phyloP scores from a whole-genome alignment of 2,113 vertebrate species.

The Caretta caretta region DNA sequence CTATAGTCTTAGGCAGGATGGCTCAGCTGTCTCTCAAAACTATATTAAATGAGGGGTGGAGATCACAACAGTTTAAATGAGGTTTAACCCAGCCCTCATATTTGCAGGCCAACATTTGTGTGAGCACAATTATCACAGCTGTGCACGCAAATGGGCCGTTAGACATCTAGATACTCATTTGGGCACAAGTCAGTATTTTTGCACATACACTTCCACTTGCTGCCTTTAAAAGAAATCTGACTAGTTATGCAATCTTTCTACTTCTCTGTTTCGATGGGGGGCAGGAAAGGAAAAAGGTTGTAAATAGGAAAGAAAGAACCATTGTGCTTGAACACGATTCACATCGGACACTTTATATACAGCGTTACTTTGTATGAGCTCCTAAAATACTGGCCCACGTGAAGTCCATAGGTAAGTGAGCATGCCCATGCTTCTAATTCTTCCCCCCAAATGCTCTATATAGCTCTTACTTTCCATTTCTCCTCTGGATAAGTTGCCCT shows the following conservation, averaged over 20 bases:
- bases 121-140: background rate
- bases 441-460: background rate
- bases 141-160: background rate
- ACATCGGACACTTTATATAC: fast-evolving
- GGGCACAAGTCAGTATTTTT: background rate
- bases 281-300: background rate
- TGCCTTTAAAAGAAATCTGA: background rate
- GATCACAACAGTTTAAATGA: background rate
- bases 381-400: background rate
- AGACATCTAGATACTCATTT: background rate
- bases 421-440: fast-evolving
- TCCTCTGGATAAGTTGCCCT: background rate
- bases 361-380: background rate
- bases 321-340: background rate
- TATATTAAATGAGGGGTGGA: background rate
- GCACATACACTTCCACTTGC: fast-evolving
- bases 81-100: background rate
- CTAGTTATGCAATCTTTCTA: background rate
- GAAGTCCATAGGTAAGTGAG: background rate
- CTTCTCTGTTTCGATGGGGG: background rate
- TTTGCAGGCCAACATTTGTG: background rate
- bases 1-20: background rate
- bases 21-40: background rate
- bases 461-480: background rate
- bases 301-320: background rate